Evolutionary conservation across 92 coral and sea anemone species (phyloP), one percentile per base, ranked within the genome.

Genomic region (Porites rus): DNA sequence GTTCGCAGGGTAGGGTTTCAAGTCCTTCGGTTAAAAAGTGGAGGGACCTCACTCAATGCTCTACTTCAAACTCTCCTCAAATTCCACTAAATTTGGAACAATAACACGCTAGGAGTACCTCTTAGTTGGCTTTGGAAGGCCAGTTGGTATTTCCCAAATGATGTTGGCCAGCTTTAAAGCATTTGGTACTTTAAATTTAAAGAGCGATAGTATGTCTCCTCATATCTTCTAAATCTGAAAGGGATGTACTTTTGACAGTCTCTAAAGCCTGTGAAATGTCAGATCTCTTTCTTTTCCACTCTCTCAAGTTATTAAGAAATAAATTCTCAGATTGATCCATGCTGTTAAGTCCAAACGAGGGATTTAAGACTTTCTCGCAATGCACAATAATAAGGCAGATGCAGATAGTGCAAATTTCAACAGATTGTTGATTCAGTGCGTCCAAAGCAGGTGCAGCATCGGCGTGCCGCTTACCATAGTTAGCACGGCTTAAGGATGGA

Each of bases 241-340:
- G 21, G 8, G 77, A 51, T 10, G 52, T 62, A 50, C 52, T 73
- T 73, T 10, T 73, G 18, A 51, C 7, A 7, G 25, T 73, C 25
- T 73, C 38, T 53, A 51, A 73, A 10, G 28, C 77, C 22, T 73
- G 61, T 73, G 7, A 10, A n/a, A 73, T 73, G 20, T 73, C 64
- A 17, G 20, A 73, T 73, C 77, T 60, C 62, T 73, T 73, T 20
- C 77, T 73, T 73, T 73, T 73, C 52, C 59, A 2, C 50, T 72
- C 58, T 12, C 59, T 54, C 31, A 28, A 28, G 31, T 28, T 28
- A 28, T 28, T 28, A 2, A 28, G 4, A 28, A 28, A 28, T 2
- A 2, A 28, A 28, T 28, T 28, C 31, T 28, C 2, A 28, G 31
- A 28, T 28, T 28, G 4, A 28, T 28, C 31, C 31, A 28, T 28